These are phyloP conservation scores for Temnothorax nylanderi DNA, from an alignment of 1,140 invertebrate species.

Conservation along the genomic window DNA sequence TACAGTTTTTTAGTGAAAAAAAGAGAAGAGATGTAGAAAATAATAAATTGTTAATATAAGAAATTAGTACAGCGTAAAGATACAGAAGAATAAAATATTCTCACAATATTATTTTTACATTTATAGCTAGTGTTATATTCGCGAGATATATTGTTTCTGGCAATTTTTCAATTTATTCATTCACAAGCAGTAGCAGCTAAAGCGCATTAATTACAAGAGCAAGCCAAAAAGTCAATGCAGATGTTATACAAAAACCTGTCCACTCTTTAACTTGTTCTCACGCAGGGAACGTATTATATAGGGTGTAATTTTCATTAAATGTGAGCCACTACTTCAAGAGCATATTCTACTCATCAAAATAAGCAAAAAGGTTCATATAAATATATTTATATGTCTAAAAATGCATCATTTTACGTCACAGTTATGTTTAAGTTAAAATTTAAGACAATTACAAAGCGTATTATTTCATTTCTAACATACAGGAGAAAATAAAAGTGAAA, in stretches of 20 bases:
- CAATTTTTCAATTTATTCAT: neutral
- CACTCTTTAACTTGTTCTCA: neutral
- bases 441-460: too few species aligned
- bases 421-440: too few species aligned
- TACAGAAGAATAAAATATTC: neutral
- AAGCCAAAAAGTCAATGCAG: neutral
- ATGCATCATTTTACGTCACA: too few species aligned
- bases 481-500: too few species aligned
- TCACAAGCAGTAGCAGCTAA: neutral
- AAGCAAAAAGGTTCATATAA: too few species aligned
- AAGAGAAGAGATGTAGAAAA: neutral
- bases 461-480: too few species aligned
- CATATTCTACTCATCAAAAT: too few species aligned
- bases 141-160: neutral
- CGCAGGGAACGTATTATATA: too few species aligned
- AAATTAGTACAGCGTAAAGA: neutral
- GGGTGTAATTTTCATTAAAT: too few species aligned
- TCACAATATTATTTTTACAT: neutral
- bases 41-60: slow-evolving; percentile 8
- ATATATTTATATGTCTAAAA: too few species aligned
- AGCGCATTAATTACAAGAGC: neutral
- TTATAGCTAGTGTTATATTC: neutral
- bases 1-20: neutral
- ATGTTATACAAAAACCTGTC: neutral
- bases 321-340: too few species aligned